Evolutionary conservation across 2,113 vertebrate genomes (phyloP).

Genomic region (Procavia capensis): DNA sequence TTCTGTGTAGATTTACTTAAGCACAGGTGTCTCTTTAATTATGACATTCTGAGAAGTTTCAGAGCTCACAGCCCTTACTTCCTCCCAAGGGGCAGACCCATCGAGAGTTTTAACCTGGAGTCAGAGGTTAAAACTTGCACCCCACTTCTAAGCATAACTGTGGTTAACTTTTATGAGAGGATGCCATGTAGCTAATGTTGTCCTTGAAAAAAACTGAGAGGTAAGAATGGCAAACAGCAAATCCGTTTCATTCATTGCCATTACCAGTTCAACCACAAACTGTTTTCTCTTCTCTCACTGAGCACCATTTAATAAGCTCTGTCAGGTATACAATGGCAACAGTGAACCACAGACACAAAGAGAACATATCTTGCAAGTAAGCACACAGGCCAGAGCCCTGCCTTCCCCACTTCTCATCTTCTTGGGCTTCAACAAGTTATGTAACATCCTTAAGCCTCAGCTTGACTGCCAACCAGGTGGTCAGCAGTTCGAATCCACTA

Average conservation of each 20-base stretch:
- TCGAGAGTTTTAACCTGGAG: background rate
- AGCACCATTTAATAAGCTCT: background rate
- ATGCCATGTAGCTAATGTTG: constrained; percentile 33
- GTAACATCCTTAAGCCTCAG: background rate
- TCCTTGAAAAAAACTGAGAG: constrained; percentile 35
- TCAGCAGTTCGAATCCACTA: no score
- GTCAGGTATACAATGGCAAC: background rate
- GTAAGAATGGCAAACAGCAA: background rate
- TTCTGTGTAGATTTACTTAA: constrained; percentile 76
- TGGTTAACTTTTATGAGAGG: background rate
- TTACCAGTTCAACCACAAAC: constrained; percentile 60
- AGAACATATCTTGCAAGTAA: background rate
- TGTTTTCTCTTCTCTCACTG: constrained; percentile 41
- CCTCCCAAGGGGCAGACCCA: constrained; percentile 47
- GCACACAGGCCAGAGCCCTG: background rate
- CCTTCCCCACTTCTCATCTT: background rate
- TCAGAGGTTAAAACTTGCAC: background rate
- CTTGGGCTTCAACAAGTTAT: background rate
- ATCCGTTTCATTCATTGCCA: background rate
- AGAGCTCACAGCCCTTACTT: constrained; percentile 59
- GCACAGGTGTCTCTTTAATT: constrained; percentile 78
- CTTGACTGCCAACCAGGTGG: no score
- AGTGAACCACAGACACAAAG: background rate
- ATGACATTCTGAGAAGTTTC: constrained; percentile 79
- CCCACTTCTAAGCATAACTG: background rate